Conservation (phyloP, 1,140 invertebrate genomes). For the Cherax quadricarinatus region DNA sequence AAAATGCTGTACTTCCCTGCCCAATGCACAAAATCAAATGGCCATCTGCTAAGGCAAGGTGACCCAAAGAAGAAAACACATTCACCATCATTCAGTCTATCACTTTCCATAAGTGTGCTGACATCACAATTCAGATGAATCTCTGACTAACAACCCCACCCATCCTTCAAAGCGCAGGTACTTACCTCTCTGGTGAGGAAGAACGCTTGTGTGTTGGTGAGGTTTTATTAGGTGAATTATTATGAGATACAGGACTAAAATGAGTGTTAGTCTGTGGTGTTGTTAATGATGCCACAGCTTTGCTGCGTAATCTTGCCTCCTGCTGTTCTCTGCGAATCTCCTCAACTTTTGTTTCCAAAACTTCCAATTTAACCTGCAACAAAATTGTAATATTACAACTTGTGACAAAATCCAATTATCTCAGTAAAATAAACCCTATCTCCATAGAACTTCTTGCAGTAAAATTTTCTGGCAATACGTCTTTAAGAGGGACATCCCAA, state of each 20-base stretch:
- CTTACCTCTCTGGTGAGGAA: slow-evolving; percentile 56
- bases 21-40: too few species aligned
- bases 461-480: not conserved
- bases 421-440: too few species aligned
- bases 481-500: too few species aligned
- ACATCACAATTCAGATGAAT: too few species aligned
- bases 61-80: too few species aligned
- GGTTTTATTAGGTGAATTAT: slow-evolving; percentile 58
- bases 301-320: slow-evolving; percentile 82
- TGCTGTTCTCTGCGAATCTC: slow-evolving; percentile 85
- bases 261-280: slow-evolving; percentile 58
- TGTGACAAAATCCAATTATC: too few species aligned
- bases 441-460: not conserved
- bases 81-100: too few species aligned
- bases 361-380: slow-evolving; percentile 83
- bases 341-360: slow-evolving; percentile 86
- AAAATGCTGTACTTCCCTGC: too few species aligned
- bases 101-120: too few species aligned
- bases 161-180: not conserved
- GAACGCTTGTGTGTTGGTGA: slow-evolving; percentile 47
- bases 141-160: too few species aligned
- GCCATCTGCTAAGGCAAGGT: too few species aligned
- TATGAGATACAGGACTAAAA: slow-evolving; percentile 66
- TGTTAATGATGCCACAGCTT: slow-evolving; percentile 64
- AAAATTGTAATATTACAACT: not conserved